phyloP scores from a whole-genome alignment of 2,797 vertebrate species.

The Sebastes matsubarae region DNA sequence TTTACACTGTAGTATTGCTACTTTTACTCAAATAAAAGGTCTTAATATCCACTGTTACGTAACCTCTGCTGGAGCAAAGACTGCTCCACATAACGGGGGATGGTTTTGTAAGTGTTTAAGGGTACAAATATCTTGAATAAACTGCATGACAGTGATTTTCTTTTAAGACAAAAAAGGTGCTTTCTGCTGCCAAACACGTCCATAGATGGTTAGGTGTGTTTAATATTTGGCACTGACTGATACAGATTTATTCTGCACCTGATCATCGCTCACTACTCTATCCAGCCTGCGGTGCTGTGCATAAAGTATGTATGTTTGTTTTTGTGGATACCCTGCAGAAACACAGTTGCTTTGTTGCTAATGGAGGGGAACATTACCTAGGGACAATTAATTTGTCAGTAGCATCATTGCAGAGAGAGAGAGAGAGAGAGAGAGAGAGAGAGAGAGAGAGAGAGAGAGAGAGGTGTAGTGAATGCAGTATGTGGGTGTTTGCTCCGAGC shows the following conservation, averaged over 20 bases:
- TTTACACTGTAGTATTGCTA: too few relatives aligned
- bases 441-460: too few relatives aligned
- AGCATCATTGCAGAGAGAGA: neutral
- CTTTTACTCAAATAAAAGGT: too few relatives aligned
- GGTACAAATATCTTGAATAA: neutral
- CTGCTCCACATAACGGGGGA: neutral
- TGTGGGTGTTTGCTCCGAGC: constrained; percentile 13
- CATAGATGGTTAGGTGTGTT: neutral
- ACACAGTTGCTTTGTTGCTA: neutral
- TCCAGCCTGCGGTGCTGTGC: neutral
- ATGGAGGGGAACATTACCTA: neutral
- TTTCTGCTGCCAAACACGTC: neutral
- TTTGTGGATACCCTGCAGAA: constrained; percentile 3
- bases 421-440: neutral
- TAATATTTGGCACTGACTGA: neutral
- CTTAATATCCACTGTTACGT: neutral
- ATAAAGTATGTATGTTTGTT: neutral
- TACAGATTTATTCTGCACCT: neutral
- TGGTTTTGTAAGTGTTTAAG: neutral
- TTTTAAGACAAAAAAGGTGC: neutral
- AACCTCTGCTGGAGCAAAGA: neutral
- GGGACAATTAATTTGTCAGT: neutral
- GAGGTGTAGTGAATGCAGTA: neutral
- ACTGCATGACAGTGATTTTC: neutral
- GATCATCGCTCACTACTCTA: neutral